phyloP scores from a whole-genome alignment of 2,888 invertebrate species.

The Halocaridina rubra region DNA sequence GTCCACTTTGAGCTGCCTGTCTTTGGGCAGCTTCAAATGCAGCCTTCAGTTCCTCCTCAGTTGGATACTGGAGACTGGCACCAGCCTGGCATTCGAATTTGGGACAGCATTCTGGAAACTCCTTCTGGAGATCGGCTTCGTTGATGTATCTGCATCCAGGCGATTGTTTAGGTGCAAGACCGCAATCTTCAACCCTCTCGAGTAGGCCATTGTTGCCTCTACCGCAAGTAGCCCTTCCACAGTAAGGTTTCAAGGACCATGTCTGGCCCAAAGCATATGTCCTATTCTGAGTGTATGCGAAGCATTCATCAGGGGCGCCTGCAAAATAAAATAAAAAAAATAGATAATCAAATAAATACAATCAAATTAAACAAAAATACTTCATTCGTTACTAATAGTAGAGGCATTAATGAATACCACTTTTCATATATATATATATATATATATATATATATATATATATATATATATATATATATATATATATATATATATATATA shows the following conservation, averaged over 20 bases:
- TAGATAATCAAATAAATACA: no score
- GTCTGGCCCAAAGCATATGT: slow-evolving; percentile 88
- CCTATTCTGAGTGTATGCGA: slow-evolving; percentile 88
- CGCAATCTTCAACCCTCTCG: slow-evolving; percentile 88
- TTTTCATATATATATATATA: no score
- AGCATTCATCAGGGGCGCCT: slow-evolving; percentile 92
- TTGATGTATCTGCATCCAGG: slow-evolving; percentile 88
- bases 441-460: no score
- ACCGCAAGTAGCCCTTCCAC: slow-evolving; percentile 86
- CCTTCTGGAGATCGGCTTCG: slow-evolving; percentile 86
- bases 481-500: no score
- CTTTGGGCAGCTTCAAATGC: not conserved
- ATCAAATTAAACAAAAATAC: no score
- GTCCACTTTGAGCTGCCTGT: not conserved
- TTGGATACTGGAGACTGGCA: slow-evolving; percentile 73
- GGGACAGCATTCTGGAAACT: slow-evolving; percentile 90
- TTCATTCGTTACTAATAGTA: no score
- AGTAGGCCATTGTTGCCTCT: slow-evolving; percentile 72
- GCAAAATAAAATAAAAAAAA: no score
- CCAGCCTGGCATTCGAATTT: slow-evolving; percentile 87
- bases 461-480: no score
- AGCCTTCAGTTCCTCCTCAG: not conserved
- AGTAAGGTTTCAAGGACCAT: slow-evolving; percentile 90
- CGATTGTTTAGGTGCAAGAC: slow-evolving; percentile 87
- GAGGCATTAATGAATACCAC: no score